Evolutionary conservation across 53 echinoderm and acorn worm genomes (phyloP), one percentile per base, ranked within the genome.

Genomic region (Luidia sarsii): DNA sequence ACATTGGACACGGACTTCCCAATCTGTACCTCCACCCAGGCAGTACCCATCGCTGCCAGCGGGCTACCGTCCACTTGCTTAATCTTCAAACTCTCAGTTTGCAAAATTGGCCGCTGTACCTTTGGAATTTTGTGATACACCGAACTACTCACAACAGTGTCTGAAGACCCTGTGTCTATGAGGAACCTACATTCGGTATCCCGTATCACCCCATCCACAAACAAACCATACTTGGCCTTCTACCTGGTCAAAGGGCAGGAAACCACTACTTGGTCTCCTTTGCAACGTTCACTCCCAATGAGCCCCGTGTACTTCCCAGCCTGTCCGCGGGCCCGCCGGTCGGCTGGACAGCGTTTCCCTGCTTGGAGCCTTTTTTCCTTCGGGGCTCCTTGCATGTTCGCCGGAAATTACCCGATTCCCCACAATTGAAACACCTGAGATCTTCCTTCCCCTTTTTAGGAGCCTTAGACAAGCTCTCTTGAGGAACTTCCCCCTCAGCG

Each of bases 101-200:
- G 35, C 31, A 89, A 30, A n/a, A 7, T 22, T 18, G 89, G 83
- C 33, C 64, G 57, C 31, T 51, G 21, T 51, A 82, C 72, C 13
- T 16, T 9, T 3, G 71, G 64, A 18, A 90, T 71, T 31, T 30
- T 32, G 48, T 72, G 68, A 73, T 86, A 90, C 27, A 75, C 32
- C 23, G 41, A n/a, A n/a, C 57, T 66, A 27, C 71, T 73, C 4
- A 85, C 2, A 18, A 90, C 65, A 0, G 83, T 89, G 22, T 67
- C 89, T 16, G 89, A 75, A 16, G 83, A 67, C 15, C 89, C 89
- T 3, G 88, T 90, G 45, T 90, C 90, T 4, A 90, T 21, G 14
- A 85, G 39, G 23, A 81, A 80, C 13, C 31, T 48, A 33, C 64
- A 71, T 19, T 56, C 28, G 53, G 71, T 82, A 10, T 20, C 36